Evolutionary conservation across 2,888 invertebrate species (phyloP), one percentile per base, ranked within the genome.

Genomic region (Auanema sp.): DNA sequence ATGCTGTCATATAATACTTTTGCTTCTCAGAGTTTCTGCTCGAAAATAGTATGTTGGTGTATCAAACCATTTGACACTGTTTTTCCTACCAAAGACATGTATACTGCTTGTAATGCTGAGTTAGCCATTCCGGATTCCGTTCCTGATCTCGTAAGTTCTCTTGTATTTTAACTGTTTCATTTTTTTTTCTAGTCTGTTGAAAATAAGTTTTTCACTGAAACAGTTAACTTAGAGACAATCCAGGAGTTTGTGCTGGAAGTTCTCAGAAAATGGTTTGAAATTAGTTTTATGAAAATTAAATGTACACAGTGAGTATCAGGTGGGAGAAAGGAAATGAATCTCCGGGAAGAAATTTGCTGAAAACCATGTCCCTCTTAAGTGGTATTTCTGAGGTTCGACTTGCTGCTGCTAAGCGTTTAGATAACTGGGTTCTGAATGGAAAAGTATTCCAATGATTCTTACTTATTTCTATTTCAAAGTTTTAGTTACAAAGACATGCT

Each of bases 381-480:
- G 95, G 96, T 0, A 89, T 93, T 64, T 89, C 89, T 0, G 93
- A 94, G 86, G 90, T 93, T 69, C 88, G 93, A 23, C 88, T 90
- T 79, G 89, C 91, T 58, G 90, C 91, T 0, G 90, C 91, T 1
- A 89, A 90, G 0, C 89, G 91, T 0, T 87, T 96, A 21, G 96
- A 96, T 84, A 89, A 91, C 77, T 96, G 95, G 95, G 87, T 96
- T 64, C 93, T 94, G 84, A 95, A 95, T 84, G 93, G 94, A 66
- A 97, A 96, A 83, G 85, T 85, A 49, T 1, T 16, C 8, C 16
- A 5, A 21, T 52, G 18, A 14, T 41, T 55, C 14, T n/a, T 21
- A 12, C n/a, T 41, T 18, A 14, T 50, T 8, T 21, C 14, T 40
- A 44, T 16, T 8, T 43, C 0, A 8, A 5, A 1, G 3, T 58